phyloP scores from a whole-genome alignment of 2,888 invertebrate species.

The Clivina fossor region DNA sequence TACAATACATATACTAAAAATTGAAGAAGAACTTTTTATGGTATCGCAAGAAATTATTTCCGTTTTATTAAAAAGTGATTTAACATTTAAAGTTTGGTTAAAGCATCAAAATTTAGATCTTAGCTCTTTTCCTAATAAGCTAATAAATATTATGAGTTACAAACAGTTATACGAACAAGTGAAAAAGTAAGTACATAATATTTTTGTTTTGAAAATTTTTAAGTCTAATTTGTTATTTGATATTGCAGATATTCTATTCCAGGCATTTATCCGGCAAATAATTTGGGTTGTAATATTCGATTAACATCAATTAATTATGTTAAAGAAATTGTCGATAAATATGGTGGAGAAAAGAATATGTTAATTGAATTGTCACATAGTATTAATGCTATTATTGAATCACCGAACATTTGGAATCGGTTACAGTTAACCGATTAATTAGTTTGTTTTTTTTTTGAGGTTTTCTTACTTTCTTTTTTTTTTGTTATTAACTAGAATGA shows the following conservation, averaged over 20 bases:
- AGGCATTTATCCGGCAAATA: constrained; percentile 20
- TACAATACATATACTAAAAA: constrained; percentile 22
- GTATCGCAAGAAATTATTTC: constrained; percentile 22
- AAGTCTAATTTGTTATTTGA: not conserved
- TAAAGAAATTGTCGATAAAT: constrained; percentile 12
- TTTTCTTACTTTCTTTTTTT: too few relatives aligned
- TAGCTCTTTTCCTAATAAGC: constrained; percentile 15
- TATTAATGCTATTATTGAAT: too few relatives aligned
- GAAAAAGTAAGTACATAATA: constrained; percentile 14
- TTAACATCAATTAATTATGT: constrained; percentile 21
- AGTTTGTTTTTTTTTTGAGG: too few relatives aligned
- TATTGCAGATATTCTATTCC: constrained; percentile 19
- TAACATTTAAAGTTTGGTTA: constrained; percentile 15
- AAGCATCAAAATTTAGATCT: constrained; percentile 4
- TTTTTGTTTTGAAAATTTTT: constrained; percentile 2
- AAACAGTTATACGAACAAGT: constrained; percentile 15
- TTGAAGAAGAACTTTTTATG: constrained; percentile 20
- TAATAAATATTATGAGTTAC: constrained; percentile 20
- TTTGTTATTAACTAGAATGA: too few relatives aligned
- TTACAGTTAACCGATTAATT: too few relatives aligned
- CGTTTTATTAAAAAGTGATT: constrained; percentile 10
- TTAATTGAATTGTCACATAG: constrained; percentile 15
- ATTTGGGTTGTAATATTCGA: constrained; percentile 29
- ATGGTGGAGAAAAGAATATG: constrained; percentile 5
- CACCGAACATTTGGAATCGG: too few relatives aligned